Conservation (phyloP, 2,797 vertebrate species). For the Tangara arthus region DNA sequence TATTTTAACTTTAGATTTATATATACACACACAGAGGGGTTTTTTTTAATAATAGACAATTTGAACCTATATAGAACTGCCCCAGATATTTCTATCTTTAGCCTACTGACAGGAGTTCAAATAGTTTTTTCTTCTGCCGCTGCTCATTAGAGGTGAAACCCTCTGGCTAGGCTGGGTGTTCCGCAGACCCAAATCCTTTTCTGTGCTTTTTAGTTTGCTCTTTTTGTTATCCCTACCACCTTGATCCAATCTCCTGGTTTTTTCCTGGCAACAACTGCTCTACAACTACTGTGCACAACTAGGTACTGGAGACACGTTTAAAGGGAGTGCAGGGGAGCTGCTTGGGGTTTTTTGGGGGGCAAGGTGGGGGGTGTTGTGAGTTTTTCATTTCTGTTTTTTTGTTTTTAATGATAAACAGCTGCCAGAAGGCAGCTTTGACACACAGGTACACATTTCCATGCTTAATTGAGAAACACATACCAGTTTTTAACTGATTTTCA, state of each 20-base stretch:
- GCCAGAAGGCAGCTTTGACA: neutral
- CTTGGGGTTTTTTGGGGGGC: neutral
- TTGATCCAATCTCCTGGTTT: neutral
- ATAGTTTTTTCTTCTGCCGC: neutral
- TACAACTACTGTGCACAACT: neutral
- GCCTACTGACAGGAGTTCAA: neutral
- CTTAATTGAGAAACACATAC: neutral
- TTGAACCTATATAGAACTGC: neutral
- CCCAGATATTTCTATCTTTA: slow-evolving; percentile 19
- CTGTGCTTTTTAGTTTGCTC: neutral
- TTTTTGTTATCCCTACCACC: neutral
- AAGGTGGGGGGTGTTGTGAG: accelerated
- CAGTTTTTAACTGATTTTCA: neutral
- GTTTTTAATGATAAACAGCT: neutral
- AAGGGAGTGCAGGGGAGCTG: neutral
- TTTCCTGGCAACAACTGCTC: neutral
- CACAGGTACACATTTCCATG: neutral
- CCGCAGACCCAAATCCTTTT: neutral
- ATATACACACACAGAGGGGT: neutral
- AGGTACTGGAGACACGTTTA: neutral
- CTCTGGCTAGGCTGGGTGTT: neutral
- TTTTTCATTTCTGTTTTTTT: neutral
- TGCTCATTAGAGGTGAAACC: slow-evolving; percentile 18
- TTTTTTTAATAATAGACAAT: neutral
- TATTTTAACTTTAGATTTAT: neutral